Percentiles rank a stretch among this genome's conserved stretches.
Conservation (phyloP, 1,140 invertebrate genomes). For the Akabosia matsudoensis region DNA sequence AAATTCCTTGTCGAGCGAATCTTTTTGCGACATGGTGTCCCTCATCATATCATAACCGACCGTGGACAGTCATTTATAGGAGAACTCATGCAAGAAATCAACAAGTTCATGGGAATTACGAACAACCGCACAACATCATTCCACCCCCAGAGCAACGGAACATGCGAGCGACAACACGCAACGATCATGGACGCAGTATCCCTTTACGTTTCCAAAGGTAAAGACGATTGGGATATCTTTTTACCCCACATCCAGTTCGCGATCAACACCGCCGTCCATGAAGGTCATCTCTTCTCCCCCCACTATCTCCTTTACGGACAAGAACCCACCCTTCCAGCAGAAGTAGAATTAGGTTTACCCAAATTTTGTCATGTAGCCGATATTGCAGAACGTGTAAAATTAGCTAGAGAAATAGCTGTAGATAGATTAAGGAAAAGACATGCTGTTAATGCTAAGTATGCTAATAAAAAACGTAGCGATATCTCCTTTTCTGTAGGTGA, state of each 20-base stretch:
- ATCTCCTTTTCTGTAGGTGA: not conserved
- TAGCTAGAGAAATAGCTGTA: not conserved
- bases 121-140: constrained; percentile 27
- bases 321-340: not conserved
- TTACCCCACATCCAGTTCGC: not conserved
- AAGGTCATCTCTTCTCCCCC: not conserved
- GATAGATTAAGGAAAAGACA: not conserved
- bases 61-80: constrained; percentile 38
- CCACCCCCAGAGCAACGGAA: constrained; percentile 44
- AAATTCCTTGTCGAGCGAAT: constrained; percentile 44
- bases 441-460: not conserved
- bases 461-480: not conserved
- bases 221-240: not conserved
- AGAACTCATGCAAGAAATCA: constrained; percentile 7
- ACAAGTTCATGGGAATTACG: constrained; percentile 20
- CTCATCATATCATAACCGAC: constrained; percentile 40
- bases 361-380: not conserved
- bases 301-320: not conserved
- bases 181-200: constrained; percentile 34
- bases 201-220: not conserved
- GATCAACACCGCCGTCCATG: not conserved
- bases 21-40: constrained; percentile 31
- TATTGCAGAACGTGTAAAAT: not conserved
- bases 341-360: not conserved
- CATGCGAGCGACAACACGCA: constrained; percentile 42